phyloP scores from a whole-genome alignment of 2,113 vertebrate genomes.

The Sceloporus tristichus region DNA sequence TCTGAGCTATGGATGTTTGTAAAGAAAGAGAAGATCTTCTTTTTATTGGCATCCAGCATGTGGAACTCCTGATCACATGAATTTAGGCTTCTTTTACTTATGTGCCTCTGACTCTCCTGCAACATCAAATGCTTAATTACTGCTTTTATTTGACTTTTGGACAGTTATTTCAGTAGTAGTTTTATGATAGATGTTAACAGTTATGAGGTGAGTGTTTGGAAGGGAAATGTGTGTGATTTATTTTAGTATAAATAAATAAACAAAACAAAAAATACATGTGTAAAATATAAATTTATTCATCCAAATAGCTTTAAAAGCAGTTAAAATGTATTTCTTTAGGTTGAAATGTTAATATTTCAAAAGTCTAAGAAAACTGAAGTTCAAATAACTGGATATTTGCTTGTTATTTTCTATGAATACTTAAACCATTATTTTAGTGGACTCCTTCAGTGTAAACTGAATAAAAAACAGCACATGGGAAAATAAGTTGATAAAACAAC shows the following conservation, averaged over 20 bases:
- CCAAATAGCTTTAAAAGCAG: neutral
- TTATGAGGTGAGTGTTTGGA: neutral
- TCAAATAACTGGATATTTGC: neutral
- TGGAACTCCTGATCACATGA: neutral
- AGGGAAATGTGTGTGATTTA: too few species aligned
- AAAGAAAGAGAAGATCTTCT: neutral
- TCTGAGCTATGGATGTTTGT: neutral
- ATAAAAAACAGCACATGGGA: neutral
- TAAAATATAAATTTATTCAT: neutral
- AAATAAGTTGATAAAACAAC: neutral
- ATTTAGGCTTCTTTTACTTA: neutral
- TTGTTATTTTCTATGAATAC: neutral
- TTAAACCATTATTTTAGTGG: neutral
- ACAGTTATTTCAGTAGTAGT: neutral
- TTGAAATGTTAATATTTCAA: neutral
- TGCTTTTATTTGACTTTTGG: too few species aligned
- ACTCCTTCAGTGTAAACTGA: neutral
- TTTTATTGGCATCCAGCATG: neutral
- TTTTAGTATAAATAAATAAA: neutral
- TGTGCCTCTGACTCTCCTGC: neutral
- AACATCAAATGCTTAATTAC: neutral
- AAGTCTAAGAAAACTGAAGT: neutral
- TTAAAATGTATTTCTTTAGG: neutral
- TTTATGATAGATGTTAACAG: neutral
- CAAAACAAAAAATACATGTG: neutral